A percentile compares a stretch with the other conserved stretches of the same genome.
Evolutionary conservation across 2,888 invertebrate genomes (phyloP).

Genomic region (Hyposoter dolosus): DNA sequence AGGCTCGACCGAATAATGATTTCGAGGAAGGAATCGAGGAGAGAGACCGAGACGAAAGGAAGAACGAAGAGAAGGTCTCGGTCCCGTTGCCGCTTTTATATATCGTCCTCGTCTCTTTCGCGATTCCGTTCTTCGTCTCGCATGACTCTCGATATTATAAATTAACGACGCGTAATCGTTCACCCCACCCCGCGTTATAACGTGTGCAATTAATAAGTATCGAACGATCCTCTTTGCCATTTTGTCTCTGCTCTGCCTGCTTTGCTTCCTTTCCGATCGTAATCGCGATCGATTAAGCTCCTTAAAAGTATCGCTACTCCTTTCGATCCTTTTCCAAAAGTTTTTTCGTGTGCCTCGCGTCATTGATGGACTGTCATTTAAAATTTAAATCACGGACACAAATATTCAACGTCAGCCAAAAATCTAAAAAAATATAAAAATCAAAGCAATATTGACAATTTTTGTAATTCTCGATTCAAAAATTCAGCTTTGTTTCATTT

Average conservation of each 20-base stretch:
- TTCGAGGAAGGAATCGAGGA: constrained; percentile 62
- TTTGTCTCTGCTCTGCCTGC: constrained; percentile 27
- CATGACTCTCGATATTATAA: constrained; percentile 47
- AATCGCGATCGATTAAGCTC: constrained; percentile 24
- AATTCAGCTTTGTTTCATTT: not conserved
- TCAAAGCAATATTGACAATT: not conserved
- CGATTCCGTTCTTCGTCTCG: constrained; percentile 30
- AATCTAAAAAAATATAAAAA: not conserved
- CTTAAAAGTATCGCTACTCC: not conserved
- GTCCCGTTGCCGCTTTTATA: constrained; percentile 49
- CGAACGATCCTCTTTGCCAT: constrained; percentile 42
- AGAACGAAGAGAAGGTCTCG: constrained; percentile 54
- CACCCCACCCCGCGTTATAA: constrained; percentile 26
- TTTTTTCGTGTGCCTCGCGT: not conserved
- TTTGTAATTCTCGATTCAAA: not conserved
- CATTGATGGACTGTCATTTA: not conserved
- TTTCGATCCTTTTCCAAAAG: not conserved
- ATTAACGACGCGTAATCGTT: constrained; percentile 67
- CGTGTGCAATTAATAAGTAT: constrained; percentile 54
- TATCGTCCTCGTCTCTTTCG: not conserved
- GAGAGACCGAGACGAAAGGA: constrained; percentile 46
- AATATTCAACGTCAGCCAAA: not conserved
- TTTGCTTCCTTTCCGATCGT: constrained; percentile 39
- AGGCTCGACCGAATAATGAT: constrained; percentile 67
- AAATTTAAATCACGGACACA: not conserved